phyloP scores from a whole-genome alignment of 92 coral and sea anemone genomes.

The Actinostola sp. region DNA sequence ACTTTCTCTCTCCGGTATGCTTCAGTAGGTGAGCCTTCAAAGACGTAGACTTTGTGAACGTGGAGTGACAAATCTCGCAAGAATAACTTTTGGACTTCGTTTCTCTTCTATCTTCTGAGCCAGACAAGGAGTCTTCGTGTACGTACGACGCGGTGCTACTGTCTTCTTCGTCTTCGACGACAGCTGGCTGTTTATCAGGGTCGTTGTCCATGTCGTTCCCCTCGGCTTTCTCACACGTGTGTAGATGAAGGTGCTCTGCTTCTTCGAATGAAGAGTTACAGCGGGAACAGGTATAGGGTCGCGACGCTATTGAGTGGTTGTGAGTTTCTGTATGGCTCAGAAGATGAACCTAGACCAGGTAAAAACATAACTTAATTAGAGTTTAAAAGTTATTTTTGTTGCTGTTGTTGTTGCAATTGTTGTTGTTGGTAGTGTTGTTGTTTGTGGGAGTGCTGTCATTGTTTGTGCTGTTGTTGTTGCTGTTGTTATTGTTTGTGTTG shows the following conservation, averaged over 20 bases:
- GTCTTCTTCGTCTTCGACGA: slow-evolving; percentile 30
- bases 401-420: no score
- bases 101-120: slow-evolving; percentile 22
- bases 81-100: slow-evolving; percentile 53
- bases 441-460: no score
- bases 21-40: slow-evolving; percentile 91
- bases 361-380: background rate
- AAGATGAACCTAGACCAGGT: slow-evolving; percentile 58
- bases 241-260: slow-evolving; percentile 89
- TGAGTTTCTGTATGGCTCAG: slow-evolving; percentile 71
- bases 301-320: slow-evolving; percentile 38
- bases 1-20: slow-evolving; percentile 97
- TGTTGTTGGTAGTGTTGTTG: no score
- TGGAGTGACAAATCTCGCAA: slow-evolving; percentile 89
- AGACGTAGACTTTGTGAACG: slow-evolving; percentile 91
- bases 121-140: slow-evolving; percentile 28
- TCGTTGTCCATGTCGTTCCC: slow-evolving; percentile 35
- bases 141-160: background rate
- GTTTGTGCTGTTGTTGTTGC: no score
- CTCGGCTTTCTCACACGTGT: slow-evolving; percentile 74
- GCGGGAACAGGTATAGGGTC: slow-evolving; percentile 93
- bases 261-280: slow-evolving; percentile 86
- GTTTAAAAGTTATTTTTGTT: background rate
- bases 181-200: slow-evolving; percentile 32
- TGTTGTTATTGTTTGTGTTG: no score